Conservation (phyloP, 64 coral and sea anemone species). For the Orbicella faveolata region DNA sequence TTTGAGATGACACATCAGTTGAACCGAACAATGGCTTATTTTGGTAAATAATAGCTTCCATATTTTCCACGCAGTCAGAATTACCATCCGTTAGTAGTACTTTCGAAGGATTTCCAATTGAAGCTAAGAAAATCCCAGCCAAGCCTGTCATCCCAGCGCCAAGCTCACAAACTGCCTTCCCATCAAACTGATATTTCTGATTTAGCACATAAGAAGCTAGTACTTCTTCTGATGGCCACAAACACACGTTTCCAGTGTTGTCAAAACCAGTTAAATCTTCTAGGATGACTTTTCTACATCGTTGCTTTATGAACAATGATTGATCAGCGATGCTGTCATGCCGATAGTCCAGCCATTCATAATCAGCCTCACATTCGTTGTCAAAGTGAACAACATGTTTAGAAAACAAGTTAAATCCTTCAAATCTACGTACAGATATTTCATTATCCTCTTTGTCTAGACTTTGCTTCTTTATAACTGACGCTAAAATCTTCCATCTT, state of each 20-base stretch:
- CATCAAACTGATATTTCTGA: conserved; percentile 42
- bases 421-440: conserved; percentile 54
- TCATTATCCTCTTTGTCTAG: neutral
- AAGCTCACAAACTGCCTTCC: conserved; percentile 92
- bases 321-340: neutral
- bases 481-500: conserved; percentile 64
- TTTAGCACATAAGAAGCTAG: conserved; percentile 81
- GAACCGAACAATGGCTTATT: conserved; percentile 23
- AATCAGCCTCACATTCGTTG: neutral
- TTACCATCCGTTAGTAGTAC: conserved; percentile 31
- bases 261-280: conserved; percentile 90
- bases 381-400: neutral
- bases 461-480: conserved; percentile 37
- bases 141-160: conserved; percentile 92
- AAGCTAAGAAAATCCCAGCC: conserved; percentile 68
- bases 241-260: conserved; percentile 97
- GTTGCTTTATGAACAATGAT: conserved; percentile 15
- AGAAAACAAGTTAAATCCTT: conserved; percentile 62
- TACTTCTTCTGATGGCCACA: conserved; percentile 98
- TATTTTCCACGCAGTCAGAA: conserved; percentile 6
- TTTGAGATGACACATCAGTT: neutral
- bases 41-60: neutral
- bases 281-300: conserved; percentile 14
- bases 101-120: neutral
- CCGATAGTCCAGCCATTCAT: conserved; percentile 15